Evolutionary conservation across 2,888 invertebrate genomes (phyloP), one percentile per base, ranked within the genome.

Genomic region (Sepiola atlantica): DNA sequence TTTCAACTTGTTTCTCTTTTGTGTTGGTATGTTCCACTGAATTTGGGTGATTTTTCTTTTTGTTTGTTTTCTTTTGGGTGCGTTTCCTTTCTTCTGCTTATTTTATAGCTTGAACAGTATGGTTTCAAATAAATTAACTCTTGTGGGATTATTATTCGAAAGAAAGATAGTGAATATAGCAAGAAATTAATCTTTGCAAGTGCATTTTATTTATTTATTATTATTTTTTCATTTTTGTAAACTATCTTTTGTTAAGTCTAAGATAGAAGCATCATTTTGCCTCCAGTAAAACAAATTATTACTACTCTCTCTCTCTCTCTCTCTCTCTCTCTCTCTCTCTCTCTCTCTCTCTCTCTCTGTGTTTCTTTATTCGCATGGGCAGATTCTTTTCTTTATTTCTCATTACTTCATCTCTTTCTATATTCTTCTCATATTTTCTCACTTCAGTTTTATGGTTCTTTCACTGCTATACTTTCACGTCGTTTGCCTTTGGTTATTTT

Each of bases 41-140:
- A 32, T 18, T n/a, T 77, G 16, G 77, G n/a, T n/a, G 77, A 77
- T n/a, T 77, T 77, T 32, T 16, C n/a, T n/a, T n/a, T n/a, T n/a
- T n/a, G n/a, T n/a, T n/a, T n/a, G n/a, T n/a, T 18, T 45, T 45
- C 45, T 45, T 45, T 45, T 45, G 2, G 45, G 4, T 45, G 45
- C 45, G 45, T 45, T 45, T 45, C 45, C 16, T 77, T 77, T 77
- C 10, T 32, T 77, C 16, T 77, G 1, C 32, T n/a, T 77, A 0
- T 77, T 77, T 77, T 77, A 77, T n/a, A n/a, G 77, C 77, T 32
- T n/a, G n/a, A 77, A 77, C 77, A 77, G n/a, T 77, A 77, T 77
- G 77, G n/a, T 1, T 77, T 77, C 16, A 77, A 77, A 77, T 77
- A 77, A 77, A 77, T 77, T 77, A 77, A 77, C 77, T 77, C n/a